phyloP scores from a whole-genome alignment of 2,113 vertebrate genomes.

The Lampris megalopsis region DNA sequence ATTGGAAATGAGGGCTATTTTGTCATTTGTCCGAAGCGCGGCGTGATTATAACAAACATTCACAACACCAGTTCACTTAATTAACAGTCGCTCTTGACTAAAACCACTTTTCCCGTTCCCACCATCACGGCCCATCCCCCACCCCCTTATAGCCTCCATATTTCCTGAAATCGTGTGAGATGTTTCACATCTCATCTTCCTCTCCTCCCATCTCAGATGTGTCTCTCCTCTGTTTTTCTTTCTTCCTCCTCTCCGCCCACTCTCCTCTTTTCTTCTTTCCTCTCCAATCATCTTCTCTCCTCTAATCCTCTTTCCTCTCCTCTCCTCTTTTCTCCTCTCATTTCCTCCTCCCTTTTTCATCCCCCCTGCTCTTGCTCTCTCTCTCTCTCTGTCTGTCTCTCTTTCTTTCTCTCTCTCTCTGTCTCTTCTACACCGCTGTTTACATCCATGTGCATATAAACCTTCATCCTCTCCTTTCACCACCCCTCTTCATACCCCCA shows the following conservation, averaged over 20 bases:
- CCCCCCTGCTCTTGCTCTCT: not conserved
- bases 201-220: not conserved
- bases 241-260: not conserved
- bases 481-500: too few relatives aligned
- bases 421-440: not conserved
- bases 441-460: too few relatives aligned
- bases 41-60: too few relatives aligned
- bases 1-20: not conserved
- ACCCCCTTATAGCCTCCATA: too few relatives aligned
- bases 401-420: not conserved
- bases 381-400: not conserved
- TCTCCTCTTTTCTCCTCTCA: not conserved
- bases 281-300: not conserved
- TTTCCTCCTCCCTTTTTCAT: not conserved
- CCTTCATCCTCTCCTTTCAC: too few relatives aligned
- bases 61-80: too few relatives aligned
- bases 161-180: too few relatives aligned
- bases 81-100: too few relatives aligned
- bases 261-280: conserved; percentile 1
- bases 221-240: not conserved
- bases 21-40: too few relatives aligned
- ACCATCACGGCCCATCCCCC: not conserved
- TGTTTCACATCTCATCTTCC: not conserved
- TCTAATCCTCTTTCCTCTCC: not conserved
- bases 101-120: conserved; percentile 13